phyloP scores from a whole-genome alignment of 2,113 vertebrate genomes.

The Charina bottae region DNA sequence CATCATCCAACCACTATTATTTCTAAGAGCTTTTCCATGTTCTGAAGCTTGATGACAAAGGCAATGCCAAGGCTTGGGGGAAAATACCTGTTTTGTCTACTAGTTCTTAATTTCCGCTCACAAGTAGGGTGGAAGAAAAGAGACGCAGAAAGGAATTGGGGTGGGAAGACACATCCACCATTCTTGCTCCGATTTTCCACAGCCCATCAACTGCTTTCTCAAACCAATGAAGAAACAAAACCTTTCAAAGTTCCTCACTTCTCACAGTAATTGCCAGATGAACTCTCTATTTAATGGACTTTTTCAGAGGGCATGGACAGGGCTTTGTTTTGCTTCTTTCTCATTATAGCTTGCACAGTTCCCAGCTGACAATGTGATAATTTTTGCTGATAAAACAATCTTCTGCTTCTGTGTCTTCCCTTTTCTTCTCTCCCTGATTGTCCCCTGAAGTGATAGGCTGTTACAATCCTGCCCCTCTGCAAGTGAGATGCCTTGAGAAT shows the following conservation, averaged over 20 bases:
- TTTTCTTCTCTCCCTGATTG: neutral
- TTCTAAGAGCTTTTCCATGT: neutral
- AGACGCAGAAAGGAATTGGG: neutral
- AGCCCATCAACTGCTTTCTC: slow-evolving; percentile 18
- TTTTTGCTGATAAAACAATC: slow-evolving; percentile 57
- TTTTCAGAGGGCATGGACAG: slow-evolving; percentile 50
- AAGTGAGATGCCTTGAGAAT: slow-evolving; percentile 30
- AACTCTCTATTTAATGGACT: slow-evolving; percentile 39
- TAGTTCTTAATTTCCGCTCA: slow-evolving; percentile 49
- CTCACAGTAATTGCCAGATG: slow-evolving; percentile 38
- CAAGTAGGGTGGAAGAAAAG: neutral
- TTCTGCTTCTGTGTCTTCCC: neutral
- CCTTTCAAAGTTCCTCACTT: slow-evolving; percentile 34
- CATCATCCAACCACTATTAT: neutral
- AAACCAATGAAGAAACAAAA: slow-evolving; percentile 14
- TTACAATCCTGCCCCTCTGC: slow-evolving; percentile 45
- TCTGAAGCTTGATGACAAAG: neutral
- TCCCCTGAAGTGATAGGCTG: slow-evolving; percentile 9
- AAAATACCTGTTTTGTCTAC: slow-evolving; percentile 24
- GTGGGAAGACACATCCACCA: neutral
- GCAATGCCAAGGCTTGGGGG: slow-evolving; percentile 20
- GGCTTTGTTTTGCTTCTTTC: slow-evolving; percentile 51
- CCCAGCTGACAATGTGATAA: slow-evolving; percentile 59
- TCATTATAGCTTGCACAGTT: slow-evolving; percentile 38
- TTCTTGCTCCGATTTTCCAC: slow-evolving; percentile 34